Evolutionary conservation across 1,140 invertebrate species (phyloP), one percentile per base, ranked within the genome.

Genomic region (Pentalonia nigronervosa): DNA sequence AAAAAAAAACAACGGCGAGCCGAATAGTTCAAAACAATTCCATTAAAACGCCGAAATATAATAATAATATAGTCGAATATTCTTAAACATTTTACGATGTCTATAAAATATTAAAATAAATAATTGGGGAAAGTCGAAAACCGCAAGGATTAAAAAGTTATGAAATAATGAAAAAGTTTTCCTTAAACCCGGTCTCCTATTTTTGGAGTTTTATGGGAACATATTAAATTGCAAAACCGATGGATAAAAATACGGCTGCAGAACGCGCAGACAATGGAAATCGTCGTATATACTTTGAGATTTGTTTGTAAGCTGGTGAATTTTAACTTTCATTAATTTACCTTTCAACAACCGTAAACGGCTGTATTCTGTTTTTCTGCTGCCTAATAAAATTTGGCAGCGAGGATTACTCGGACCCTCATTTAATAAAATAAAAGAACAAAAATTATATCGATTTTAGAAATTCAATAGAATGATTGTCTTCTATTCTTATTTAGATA

Each of bases 111-210:
- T 76, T 76, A n/a, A 76, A 76, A 76, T 76, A 76, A n/a, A 34
- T n/a, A 76, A 76, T 76, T 30, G 60, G 60, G 14, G 11, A 76
- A 17, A 76, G 60, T 76, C 60, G 14, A 76, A 76, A 76, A 76
- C 60, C 60, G 6, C n/a, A 76, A 76, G 60, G n/a, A 76, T 76
- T 76, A 76, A 76, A 76, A 76, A 76, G 60, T 76, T 76, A 34
- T 76, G 60, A 76, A 76, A 76, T 76, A 76, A 76, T 76, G 60
- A 76, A 76, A 76, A 76, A 76, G 60, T 76, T 76, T 76, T 76
- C 60, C 17, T 76, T n/a, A n/a, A 34, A n/a, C 60, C 30, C 60
- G 60, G 60, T 76, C n/a, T 76, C n/a, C 60, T 76, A 76, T 76
- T 76, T 41, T 76, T 76, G n/a, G n/a, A 76, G n/a, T n/a, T 76